Conservation (phyloP, 2,113 vertebrate species). For the Benitochromis conjunctus region DNA sequence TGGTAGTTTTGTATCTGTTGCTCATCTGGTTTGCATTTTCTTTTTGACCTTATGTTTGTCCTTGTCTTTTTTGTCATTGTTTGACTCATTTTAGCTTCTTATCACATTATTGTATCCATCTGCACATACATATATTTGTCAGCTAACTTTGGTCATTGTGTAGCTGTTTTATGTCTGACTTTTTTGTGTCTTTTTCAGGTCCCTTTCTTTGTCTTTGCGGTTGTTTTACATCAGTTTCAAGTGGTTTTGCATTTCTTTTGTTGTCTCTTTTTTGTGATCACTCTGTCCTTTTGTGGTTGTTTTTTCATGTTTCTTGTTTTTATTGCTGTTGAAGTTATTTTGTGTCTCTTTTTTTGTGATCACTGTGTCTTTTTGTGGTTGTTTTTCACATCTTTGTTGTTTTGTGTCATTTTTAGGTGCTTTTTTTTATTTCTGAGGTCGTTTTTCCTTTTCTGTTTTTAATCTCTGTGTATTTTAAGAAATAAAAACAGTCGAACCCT, state of each 20-base stretch:
- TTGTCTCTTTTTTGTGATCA: background rate
- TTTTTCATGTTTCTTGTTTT: too few species aligned
- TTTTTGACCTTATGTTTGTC: background rate
- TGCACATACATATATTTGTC: background rate
- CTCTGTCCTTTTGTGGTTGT: background rate
- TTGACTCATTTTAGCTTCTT: background rate
- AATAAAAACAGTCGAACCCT: background rate
- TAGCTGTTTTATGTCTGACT: background rate
- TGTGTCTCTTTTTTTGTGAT: background rate
- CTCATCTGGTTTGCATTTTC: background rate
- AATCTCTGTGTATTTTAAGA: background rate
- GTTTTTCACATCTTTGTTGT: background rate
- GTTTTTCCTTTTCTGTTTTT: background rate
- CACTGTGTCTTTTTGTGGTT: background rate
- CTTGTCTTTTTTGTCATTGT: fast-evolving
- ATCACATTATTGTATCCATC: background rate
- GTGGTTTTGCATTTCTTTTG: background rate
- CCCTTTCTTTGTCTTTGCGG: background rate
- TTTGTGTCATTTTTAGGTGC: background rate
- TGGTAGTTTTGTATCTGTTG: background rate
- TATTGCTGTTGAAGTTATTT: background rate
- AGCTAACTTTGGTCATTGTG: background rate
- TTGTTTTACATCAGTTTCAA: background rate
- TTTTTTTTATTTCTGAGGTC: background rate
- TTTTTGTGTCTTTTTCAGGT: background rate